A percentile compares a stretch with the other conserved stretches of the same genome.
These are phyloP conservation scores for Globicephala melas DNA, from an alignment of 2,113 vertebrate genomes.

Conservation along the genomic window DNA sequence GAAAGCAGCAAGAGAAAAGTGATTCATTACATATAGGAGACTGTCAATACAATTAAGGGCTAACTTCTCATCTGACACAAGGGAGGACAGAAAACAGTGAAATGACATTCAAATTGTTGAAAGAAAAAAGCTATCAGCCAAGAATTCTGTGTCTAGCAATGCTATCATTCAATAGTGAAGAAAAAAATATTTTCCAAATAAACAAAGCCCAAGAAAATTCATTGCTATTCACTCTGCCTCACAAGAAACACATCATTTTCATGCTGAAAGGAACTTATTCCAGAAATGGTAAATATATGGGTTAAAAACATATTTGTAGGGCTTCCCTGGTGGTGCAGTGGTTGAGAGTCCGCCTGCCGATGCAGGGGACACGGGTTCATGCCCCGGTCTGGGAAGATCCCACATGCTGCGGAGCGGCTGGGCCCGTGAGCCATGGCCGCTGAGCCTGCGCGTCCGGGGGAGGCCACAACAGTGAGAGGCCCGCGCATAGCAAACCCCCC, in stretches of 20 bases:
- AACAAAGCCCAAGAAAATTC: not conserved
- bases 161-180: not conserved
- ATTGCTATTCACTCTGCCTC: not conserved
- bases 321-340: no score
- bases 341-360: no score
- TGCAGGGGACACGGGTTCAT: no score
- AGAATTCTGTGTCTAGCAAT: not conserved
- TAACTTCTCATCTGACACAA: not conserved
- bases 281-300: not conserved
- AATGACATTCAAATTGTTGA: not conserved
- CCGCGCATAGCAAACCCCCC: no score
- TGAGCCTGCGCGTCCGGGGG: no score
- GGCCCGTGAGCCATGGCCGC: no score
- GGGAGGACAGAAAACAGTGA: not conserved
- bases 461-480: no score
- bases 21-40: not conserved
- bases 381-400: no score
- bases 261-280: not conserved
- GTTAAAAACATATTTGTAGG: not conserved
- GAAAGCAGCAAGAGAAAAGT: not conserved
- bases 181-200: not conserved
- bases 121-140: not conserved
- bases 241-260: not conserved
- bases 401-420: no score
- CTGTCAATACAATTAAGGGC: not conserved